phyloP scores from a whole-genome alignment of 2,113 vertebrate genomes.

The Puma concolor region DNA sequence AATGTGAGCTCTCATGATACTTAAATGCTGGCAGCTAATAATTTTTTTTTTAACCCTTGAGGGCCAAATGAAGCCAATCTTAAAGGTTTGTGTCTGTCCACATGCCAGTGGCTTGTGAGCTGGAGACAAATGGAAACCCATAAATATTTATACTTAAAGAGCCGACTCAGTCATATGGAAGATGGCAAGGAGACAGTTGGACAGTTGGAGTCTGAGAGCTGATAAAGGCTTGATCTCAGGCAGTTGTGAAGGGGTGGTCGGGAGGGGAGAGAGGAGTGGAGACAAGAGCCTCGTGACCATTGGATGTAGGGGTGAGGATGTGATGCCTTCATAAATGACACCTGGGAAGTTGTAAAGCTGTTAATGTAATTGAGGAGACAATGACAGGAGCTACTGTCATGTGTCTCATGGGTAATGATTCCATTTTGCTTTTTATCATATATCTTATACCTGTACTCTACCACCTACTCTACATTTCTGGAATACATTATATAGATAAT shows the following conservation, averaged over 20 bases:
- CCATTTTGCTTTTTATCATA: not conserved
- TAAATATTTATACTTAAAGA: not conserved
- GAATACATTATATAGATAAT: slow-evolving; percentile 42
- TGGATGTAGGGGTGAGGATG: not conserved
- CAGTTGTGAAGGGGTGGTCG: accelerated
- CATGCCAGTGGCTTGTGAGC: not conserved
- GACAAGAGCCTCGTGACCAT: not conserved
- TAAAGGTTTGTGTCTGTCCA: not conserved
- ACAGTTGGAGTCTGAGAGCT: not conserved
- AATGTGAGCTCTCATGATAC: not conserved
- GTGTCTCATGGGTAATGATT: not conserved
- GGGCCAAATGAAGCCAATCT: not conserved
- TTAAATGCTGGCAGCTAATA: not conserved
- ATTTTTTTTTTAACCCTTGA: not conserved
- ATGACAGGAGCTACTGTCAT: not conserved
- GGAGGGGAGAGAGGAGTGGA: not conserved
- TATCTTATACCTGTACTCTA: slow-evolving; percentile 21
- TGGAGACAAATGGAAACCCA: not conserved
- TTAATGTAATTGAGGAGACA: not conserved
- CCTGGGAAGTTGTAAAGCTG: not conserved
- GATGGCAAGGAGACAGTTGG: not conserved
- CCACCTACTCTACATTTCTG: slow-evolving; percentile 46
- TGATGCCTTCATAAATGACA: not conserved
- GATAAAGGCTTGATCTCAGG: not conserved
- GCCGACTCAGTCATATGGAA: not conserved